Evolutionary conservation across 1,140 invertebrate genomes (phyloP).

Genomic region (Caenorhabditis remanei): DNA sequence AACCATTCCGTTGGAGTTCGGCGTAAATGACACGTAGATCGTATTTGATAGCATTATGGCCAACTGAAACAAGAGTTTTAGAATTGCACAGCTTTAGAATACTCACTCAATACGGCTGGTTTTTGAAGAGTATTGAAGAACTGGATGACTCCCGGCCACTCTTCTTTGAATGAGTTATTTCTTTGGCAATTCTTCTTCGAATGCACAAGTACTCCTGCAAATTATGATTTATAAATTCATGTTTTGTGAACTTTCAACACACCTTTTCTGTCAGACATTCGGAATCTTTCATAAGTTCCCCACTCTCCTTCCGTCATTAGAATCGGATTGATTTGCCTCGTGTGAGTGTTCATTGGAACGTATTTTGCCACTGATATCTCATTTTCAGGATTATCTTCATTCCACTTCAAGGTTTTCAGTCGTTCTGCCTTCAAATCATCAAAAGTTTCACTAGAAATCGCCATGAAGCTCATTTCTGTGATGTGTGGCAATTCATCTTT

Average conservation of each 20-base stretch:
- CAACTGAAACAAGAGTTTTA: slow-evolving; percentile 63
- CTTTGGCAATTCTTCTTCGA: slow-evolving; percentile 60
- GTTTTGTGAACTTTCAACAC: slow-evolving; percentile 1
- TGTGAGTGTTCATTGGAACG: slow-evolving; percentile 53
- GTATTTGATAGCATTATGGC: slow-evolving; percentile 70
- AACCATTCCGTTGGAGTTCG: slow-evolving; percentile 61
- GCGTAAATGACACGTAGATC: slow-evolving; percentile 69
- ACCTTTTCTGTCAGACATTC: slow-evolving; percentile 37
- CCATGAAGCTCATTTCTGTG: slow-evolving; percentile 68
- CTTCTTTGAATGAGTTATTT: slow-evolving; percentile 67
- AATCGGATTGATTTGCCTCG: slow-evolving; percentile 68
- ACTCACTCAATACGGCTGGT: slow-evolving; percentile 63
- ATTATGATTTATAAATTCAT: neutral
- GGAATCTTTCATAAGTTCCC: slow-evolving; percentile 62
- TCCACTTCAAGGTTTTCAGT: slow-evolving; percentile 25
- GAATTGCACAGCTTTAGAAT: neutral
- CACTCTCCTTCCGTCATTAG: slow-evolving; percentile 64
- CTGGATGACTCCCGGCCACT: slow-evolving; percentile 70
- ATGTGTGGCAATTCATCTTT: slow-evolving; percentile 64
- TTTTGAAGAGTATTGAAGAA: slow-evolving; percentile 64
- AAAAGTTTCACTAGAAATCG: slow-evolving; percentile 54
- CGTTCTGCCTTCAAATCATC: slow-evolving; percentile 35
- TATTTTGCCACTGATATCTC: neutral
- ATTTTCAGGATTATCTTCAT: neutral
- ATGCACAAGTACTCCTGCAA: slow-evolving; percentile 6